Evolutionary conservation across 2,113 vertebrate genomes (phyloP).

Genomic region (Geococcyx californianus): DNA sequence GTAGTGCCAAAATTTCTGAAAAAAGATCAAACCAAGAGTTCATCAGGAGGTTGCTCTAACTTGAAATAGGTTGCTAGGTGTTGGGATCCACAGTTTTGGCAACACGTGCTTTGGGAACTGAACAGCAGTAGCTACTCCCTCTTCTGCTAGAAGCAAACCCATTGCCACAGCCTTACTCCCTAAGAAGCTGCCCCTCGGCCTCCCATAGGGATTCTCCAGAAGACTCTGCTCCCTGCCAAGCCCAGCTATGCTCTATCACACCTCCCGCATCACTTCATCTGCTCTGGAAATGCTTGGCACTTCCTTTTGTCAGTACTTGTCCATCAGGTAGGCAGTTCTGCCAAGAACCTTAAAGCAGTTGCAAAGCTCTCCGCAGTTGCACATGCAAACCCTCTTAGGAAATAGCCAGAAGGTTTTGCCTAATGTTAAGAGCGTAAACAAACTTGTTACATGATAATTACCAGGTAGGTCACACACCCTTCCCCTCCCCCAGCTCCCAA

Average conservation of each 20-base stretch:
- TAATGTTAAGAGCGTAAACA: slow-evolving; percentile 38
- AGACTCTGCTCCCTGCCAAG: not conserved
- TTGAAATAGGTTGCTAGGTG: slow-evolving; percentile 19
- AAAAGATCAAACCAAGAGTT: not conserved
- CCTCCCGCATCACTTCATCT: not conserved
- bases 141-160: not conserved
- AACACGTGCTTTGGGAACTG: not conserved
- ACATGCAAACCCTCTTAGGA: slow-evolving; percentile 33
- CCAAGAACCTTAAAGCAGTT: slow-evolving; percentile 27
- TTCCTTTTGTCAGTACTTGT: slow-evolving; percentile 23
- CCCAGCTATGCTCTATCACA: not conserved
- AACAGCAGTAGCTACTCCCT: not conserved
- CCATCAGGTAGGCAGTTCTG: not conserved
- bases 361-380: slow-evolving; percentile 14
- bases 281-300: accelerated
- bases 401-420: slow-evolving; percentile 20
- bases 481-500: not conserved
- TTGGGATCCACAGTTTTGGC: not conserved
- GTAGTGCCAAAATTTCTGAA: not conserved
- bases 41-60: not conserved
- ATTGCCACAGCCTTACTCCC: not conserved
- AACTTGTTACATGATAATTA: slow-evolving; percentile 33
- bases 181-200: not conserved
- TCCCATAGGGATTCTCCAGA: not conserved
- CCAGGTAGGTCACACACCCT: slow-evolving; percentile 12